Conservation (phyloP, 2,797 vertebrate species). For the Bradypodion ventrale region DNA sequence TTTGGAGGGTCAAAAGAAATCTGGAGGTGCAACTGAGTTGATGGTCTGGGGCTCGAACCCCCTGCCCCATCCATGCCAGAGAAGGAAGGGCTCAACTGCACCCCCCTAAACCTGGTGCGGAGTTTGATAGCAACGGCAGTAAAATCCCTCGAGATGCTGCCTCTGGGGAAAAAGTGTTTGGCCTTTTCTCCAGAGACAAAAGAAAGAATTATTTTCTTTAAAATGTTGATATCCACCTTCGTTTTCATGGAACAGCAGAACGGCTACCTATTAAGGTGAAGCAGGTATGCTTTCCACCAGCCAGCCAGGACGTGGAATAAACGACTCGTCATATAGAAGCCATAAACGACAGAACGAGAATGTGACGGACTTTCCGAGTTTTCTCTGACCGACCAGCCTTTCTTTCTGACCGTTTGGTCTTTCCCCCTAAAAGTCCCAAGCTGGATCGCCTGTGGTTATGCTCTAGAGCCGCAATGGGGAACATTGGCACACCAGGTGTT, state of each 20-base stretch:
- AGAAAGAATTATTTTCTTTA: too few species aligned
- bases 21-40: neutral
- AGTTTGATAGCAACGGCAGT: constrained; percentile 59
- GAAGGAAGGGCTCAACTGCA: neutral
- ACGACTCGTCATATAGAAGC: too few species aligned
- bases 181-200: too few species aligned
- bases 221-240: constrained; percentile 1
- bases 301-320: too few species aligned
- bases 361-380: too few species aligned
- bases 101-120: too few species aligned
- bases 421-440: constrained; percentile 16
- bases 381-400: constrained; percentile 45
- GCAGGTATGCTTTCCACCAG: too few species aligned
- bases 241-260: constrained; percentile 61
- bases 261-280: too few species aligned
- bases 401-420: too few species aligned
- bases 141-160: neutral
- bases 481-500: too few species aligned
- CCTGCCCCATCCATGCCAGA: neutral
- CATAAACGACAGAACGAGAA: too few species aligned
- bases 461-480: too few species aligned
- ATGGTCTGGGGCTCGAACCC: neutral
- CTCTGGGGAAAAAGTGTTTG: constrained; percentile 2
- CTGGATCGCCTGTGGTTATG: constrained; percentile 36
- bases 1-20: neutral